These are phyloP conservation scores for Microctenopoma lineatum DNA, from an alignment of 2,797 vertebrate species.

Conservation along the genomic window DNA sequence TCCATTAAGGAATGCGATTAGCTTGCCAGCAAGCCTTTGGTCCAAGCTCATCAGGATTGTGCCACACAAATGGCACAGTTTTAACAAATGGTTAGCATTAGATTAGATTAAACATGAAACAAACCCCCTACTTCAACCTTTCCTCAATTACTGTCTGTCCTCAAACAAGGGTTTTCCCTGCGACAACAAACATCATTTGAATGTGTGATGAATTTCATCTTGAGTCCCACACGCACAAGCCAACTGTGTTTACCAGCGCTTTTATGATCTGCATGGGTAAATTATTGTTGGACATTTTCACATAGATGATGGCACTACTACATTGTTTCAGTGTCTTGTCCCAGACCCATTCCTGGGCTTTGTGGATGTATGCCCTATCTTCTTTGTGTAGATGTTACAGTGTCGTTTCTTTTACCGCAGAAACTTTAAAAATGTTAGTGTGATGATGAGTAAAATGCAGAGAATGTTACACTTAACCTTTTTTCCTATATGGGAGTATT, in stretches of 20 bases:
- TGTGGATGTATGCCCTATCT: no score
- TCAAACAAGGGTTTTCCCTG: constrained; percentile 10
- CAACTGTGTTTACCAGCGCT: no score
- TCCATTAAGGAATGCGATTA: constrained; percentile 54
- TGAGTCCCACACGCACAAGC: background rate
- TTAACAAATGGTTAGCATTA: constrained; percentile 52
- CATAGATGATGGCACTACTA: no score
- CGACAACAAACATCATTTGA: constrained; percentile 23
- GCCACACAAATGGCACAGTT: constrained; percentile 46
- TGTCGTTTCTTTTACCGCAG: background rate
- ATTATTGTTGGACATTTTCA: no score
- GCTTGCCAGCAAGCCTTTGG: constrained; percentile 29
- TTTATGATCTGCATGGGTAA: no score
- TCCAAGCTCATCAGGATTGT: constrained; percentile 24
- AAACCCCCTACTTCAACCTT: constrained; percentile 33
- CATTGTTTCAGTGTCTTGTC: no score
- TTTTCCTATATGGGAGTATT: no score
- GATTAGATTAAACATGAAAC: constrained; percentile 47
- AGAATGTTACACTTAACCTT: background rate
- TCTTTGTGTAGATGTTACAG: no score
- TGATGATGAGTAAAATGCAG: background rate
- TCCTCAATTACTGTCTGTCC: constrained; percentile 9
- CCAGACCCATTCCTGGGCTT: no score
- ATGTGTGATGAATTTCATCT: constrained; percentile 12
- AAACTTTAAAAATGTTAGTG: background rate